Base-by-base conservation (phyloP, 2,888 invertebrate genomes). In the Sesia apiformis region DNA sequence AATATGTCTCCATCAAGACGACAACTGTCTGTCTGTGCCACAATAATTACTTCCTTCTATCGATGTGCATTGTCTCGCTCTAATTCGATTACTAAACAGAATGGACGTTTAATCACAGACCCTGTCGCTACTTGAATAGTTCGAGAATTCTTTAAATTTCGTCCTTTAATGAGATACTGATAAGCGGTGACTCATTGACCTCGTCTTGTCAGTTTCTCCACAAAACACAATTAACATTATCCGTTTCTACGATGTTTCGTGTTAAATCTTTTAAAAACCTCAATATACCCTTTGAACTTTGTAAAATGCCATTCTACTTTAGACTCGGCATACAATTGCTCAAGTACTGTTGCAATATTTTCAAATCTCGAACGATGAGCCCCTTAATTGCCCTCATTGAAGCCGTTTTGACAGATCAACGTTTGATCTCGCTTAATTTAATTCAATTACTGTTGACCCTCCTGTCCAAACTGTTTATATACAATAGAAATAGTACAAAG, bases 11-110 rank as follows among this genome's bases (percentile, higher is more conserved):
- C 75, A 78, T 78, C 74, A 72, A 67, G 67, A 65, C 71, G 70
- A 68, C 67, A 56, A 75, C 61, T 60, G 59, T 53, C 56, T 57
- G 66, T 69, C 63, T 64, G 64, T 23, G 57, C 57, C 60, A 50
- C 59, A 64, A 70, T 77, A 79, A 81, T 78, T 71, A 70, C 74
- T 79, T 76, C 78, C 74, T 71, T 63, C 59, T 64, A 69, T 74
- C 72, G 74, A 75, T 69, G 66, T 61, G 66, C 68, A 74, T 78
- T 78, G 81, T 84, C 76, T 76, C 78, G 72, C 74, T 78, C 78
- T 79, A 81, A 83, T 78, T 77, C 68, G 70, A 83, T 82, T 75
- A 74, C 71, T 73, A 66, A 50, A 70, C 72, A 70, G 71, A 68
- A 62, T 66, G 42, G 56, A 55, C 54, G 58, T 55, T 54, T 58